Evolutionary conservation across 2,113 vertebrate species (phyloP), one percentile per base, ranked within the genome.

Genomic region (Macheiramphus alcinus): DNA sequence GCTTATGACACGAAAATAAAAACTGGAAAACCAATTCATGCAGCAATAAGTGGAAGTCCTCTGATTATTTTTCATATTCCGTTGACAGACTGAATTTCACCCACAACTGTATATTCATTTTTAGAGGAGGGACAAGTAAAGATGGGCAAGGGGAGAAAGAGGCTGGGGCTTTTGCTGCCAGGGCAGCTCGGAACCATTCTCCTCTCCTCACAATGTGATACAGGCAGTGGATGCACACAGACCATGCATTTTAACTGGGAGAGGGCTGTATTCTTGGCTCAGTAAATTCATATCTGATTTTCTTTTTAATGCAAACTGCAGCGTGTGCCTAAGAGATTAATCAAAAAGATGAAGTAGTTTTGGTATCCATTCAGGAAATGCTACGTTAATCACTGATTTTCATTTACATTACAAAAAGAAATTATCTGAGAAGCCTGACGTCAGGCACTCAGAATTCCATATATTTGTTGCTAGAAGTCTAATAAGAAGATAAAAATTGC

Each of bases 371-470:
- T 72, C 70, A 72, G 29, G 47, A 84, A 91, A 81, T 75, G n/a
- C 34, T 89, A 89, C 47, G 61, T 89, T 94, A 79, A 89, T 94
- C 10, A 89, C 36, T 27, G n/a, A 72, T 94, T 87, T 94, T 91
- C 47, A 67, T 89, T 95, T 93, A 72, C 38, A 68, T 91, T 87
- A 74, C 38, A 84, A 86, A 86, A 96, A 71, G 18, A 86, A 74
- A 83, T 83, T 78, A 47, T 72, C 52, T 63, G 38, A 95, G 67
- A 83, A 21, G 25, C 14, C 26, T 87, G 48, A 91, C 29, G 78
- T 84, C 47, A 87, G 55, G n/a, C 50, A 34, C 21, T 76, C 34
- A 53, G 50, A 84, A 84, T 94, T 94, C 66, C 27, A 25, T 40
- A 10, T 81, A 94, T 87, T 81, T 89, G 18, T 79, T 89, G 55